Evolutionary conservation across 92 coral and sea anemone genomes (phyloP).

Genomic region (Hydrozoanthus gracilis): DNA sequence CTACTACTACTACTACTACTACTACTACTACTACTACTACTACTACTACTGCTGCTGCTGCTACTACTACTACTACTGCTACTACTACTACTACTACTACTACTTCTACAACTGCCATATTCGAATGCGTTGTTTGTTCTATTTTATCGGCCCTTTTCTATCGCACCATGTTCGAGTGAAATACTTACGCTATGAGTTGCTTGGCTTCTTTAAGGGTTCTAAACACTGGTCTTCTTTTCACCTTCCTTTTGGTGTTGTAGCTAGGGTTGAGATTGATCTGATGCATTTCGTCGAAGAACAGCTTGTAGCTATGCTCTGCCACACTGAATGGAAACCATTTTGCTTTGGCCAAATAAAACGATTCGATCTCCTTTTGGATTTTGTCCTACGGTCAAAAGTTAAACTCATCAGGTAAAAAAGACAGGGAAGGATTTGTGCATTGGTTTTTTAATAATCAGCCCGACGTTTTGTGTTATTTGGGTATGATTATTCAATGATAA

Average conservation of each 20-base stretch:
- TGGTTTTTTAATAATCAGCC: no score
- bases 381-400: background rate
- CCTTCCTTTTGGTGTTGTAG: background rate
- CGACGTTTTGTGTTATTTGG: no score
- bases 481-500: no score
- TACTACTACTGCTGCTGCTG: no score
- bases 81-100: no score
- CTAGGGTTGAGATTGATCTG: background rate
- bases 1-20: no score
- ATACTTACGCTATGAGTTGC: background rate
- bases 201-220: background rate
- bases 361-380: slow-evolving; percentile 16
- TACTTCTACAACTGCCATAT: no score
- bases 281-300: background rate
- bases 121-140: no score
- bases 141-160: no score
- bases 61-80: no score
- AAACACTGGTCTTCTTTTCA: slow-evolving; percentile 12
- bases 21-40: no score
- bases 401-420: background rate
- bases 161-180: background rate
- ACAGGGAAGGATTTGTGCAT: background rate
- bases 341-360: background rate
- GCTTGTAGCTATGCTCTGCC: slow-evolving; percentile 20
- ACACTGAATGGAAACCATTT: background rate